Evolutionary conservation across 2,113 vertebrate genomes (phyloP).

Genomic region (Ginglymostoma cirratum): DNA sequence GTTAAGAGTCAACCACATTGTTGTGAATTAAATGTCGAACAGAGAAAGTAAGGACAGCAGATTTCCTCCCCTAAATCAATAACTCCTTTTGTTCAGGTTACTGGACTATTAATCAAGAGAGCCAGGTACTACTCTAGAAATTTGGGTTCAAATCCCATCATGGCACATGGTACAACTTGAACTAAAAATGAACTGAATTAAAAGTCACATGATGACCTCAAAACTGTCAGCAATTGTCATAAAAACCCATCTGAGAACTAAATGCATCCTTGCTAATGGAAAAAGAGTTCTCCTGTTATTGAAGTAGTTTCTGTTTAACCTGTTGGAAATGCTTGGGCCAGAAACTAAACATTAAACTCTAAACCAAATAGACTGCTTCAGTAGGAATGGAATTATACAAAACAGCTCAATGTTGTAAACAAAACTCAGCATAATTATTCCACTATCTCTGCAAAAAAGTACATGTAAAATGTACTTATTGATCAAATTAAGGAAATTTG

Average conservation of each 20-base stretch:
- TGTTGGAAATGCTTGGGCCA: background rate
- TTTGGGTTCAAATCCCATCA: too few species aligned
- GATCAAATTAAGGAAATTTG: background rate
- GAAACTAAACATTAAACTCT: background rate
- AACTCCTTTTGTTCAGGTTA: too few species aligned
- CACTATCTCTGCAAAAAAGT: background rate
- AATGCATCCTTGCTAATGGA: background rate
- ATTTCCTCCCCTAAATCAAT: too few species aligned
- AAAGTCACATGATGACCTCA: too few species aligned
- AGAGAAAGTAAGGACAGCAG: too few species aligned
- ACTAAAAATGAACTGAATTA: too few species aligned
- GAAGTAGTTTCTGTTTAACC: background rate
- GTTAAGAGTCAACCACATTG: too few species aligned
- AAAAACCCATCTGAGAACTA: background rate
- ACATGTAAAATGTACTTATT: background rate
- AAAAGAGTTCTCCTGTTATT: background rate
- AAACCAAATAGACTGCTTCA: background rate
- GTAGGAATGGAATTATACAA: background rate
- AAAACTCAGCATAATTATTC: background rate
- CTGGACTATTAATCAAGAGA: too few species aligned
- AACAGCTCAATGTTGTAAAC: background rate
- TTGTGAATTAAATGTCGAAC: too few species aligned
- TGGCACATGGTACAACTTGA: too few species aligned
- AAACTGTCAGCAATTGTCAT: too few species aligned
- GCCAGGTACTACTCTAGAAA: too few species aligned